Percentiles rank a stretch among this genome's conserved stretches.
These are phyloP conservation scores for Hycleus cichorii DNA, from an alignment of 1,140 invertebrate species.

Conservation along the genomic window DNA sequence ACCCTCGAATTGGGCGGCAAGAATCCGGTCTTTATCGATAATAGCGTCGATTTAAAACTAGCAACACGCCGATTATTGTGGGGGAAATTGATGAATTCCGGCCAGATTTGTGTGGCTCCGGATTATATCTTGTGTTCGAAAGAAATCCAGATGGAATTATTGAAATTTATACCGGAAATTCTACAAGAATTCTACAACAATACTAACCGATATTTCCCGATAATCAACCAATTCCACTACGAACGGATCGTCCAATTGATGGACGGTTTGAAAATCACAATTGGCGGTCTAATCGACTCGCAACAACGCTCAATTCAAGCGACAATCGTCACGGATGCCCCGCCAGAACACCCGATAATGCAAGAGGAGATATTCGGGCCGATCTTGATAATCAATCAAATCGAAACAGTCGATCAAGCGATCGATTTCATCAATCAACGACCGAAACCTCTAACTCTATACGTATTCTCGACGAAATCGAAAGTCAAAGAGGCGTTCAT, in stretches of 20 bases:
- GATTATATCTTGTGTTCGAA: conserved; percentile 92
- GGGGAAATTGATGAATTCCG: conserved; percentile 91
- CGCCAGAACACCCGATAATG: conserved; percentile 68
- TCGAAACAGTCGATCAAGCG: conserved; percentile 77
- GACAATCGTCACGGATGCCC: conserved; percentile 70
- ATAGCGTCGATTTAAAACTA: conserved; percentile 63
- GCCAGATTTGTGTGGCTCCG: conserved; percentile 97
- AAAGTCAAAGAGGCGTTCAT: conserved; percentile 64
- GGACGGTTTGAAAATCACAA: conserved; percentile 45
- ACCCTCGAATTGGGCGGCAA: conserved; percentile 96
- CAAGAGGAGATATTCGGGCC: conserved; percentile 93
- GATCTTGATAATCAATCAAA: conserved; percentile 76
- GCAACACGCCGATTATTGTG: conserved; percentile 78
- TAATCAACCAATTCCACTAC: conserved; percentile 78
- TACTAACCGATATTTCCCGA: conserved; percentile 71
- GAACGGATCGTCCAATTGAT: conserved; percentile 41
- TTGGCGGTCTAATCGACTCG: conserved; percentile 70
- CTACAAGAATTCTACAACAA: conserved; percentile 82
- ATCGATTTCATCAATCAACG: conserved; percentile 74
- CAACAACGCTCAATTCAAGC: conserved; percentile 74
- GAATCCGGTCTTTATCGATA: conserved; percentile 45
- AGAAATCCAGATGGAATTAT: conserved; percentile 61
- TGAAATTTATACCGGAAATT: conserved; percentile 57
- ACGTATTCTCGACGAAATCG: conserved; percentile 74
- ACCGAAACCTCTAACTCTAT: conserved; percentile 67